phyloP scores from a whole-genome alignment of 1,140 invertebrate genomes.

The Diabrotica undecimpunctata region DNA sequence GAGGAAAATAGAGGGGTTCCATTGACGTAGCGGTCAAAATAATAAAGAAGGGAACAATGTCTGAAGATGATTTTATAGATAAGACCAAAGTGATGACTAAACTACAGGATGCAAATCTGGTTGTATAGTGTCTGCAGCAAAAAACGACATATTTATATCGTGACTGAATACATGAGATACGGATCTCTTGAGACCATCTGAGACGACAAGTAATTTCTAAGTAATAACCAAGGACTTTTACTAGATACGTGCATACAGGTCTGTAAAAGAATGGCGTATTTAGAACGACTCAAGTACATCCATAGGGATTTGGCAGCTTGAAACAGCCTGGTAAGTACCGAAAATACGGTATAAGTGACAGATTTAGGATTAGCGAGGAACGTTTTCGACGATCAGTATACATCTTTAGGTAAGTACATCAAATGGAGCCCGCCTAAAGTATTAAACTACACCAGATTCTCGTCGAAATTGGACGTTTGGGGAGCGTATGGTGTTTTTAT shows the following conservation, averaged over 20 bases:
- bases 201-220: constrained; percentile 74
- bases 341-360: constrained; percentile 91
- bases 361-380: constrained; percentile 94
- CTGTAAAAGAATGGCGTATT: constrained; percentile 93
- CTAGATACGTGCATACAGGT: constrained; percentile 95
- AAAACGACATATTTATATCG: constrained; percentile 90
- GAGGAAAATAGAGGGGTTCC: constrained; percentile 81
- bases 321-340: constrained; percentile 91
- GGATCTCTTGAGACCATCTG: constrained; percentile 91
- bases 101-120: constrained; percentile 90
- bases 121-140: constrained; percentile 94
- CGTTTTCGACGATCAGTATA: constrained; percentile 94
- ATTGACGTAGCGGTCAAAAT: constrained; percentile 93
- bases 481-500: constrained; percentile 94
- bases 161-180: constrained; percentile 93
- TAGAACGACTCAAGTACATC: constrained; percentile 94
- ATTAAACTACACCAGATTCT: constrained; percentile 90
- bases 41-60: constrained; percentile 97
- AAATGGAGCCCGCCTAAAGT: constrained; percentile 98
- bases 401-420: constrained; percentile 93
- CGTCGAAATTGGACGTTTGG: constrained; percentile 96
- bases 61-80: constrained; percentile 93
- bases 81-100: constrained; percentile 96
- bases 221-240: constrained; percentile 74
- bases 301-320: constrained; percentile 93